phyloP scores from a whole-genome alignment of 2,797 vertebrate species.

The Saxicola maurus region DNA sequence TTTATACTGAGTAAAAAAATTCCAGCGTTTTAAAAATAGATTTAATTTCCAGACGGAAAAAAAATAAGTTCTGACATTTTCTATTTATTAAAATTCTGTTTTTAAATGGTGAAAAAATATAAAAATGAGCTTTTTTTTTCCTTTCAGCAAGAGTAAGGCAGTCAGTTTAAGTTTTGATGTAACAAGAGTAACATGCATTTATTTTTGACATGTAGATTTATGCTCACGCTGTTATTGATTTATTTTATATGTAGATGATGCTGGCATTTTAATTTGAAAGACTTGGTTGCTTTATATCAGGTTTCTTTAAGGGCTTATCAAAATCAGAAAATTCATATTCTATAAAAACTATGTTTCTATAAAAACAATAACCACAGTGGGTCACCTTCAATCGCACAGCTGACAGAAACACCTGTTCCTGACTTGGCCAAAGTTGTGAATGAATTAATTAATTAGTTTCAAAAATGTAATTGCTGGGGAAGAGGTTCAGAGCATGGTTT shows the following conservation, averaged over 20 bases:
- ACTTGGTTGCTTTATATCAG: not conserved
- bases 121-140: not conserved
- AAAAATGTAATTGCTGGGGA: not conserved
- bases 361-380: not conserved
- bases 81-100: not conserved
- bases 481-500: not conserved
- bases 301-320: not conserved
- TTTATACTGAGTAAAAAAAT: not conserved
- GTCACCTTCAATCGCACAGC: not conserved
- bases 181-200: not conserved
- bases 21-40: not conserved
- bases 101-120: not conserved
- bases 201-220: not conserved
- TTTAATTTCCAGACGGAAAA: not conserved
- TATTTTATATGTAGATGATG: not conserved
- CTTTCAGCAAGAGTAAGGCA: not conserved
- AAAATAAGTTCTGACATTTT: not conserved
- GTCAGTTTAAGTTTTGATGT: not conserved
- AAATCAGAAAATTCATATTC: not conserved
- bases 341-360: not conserved
- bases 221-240: not conserved
- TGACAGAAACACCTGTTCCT: not conserved
- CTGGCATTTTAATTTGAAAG: not conserved
- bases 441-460: not conserved
- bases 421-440: not conserved